Evolutionary conservation across 2,797 vertebrate species (phyloP), one percentile per base, ranked within the genome.

Genomic region (Erethizon dorsatum): DNA sequence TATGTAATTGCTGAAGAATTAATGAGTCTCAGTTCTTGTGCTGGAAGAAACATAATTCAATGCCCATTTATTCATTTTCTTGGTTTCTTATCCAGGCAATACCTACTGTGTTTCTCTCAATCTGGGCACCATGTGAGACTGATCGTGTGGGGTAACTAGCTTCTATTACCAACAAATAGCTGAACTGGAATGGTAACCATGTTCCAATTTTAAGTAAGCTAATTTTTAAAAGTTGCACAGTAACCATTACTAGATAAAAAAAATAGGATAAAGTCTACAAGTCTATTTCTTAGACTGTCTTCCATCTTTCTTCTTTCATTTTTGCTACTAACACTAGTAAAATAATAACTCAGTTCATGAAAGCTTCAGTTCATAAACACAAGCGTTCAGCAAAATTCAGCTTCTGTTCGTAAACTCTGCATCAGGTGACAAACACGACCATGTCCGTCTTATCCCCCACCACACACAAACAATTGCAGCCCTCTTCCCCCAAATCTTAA

Each of bases 91-190:
- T 3, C 78, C 45, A 59, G 28, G 33, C 65, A 52, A 22, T 15
- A 12, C 45, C 47, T 37, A 3, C 18, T 52, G 5, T n/a, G 33
- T 57, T 3, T 65, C 37, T 78, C 11, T 77, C 71, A 85, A 0
- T 17, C 6, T 28, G 65, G 61, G 2, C 6, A 54, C 57, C 41
- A n/a, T 14, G 18, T 2, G 8, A 57, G 65, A n/a, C 28, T 83
- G 54, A 31, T 28, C 67, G 5, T 2, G 0, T 20, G 17, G 14
- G 2, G 14, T 73, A 73, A 59, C 28, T 0, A 31, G 47, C 12
- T 86, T 59, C 9, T 56, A 6, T 20, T 52, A 57, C 2, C 6
- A 79, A 89, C 6, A 65, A 28, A 31, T 65, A 57, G 50, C n/a
- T 57, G 61, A 45, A 13, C 10, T 26, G 61, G 31, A 86, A 88